A percentile compares a stretch with the other conserved stretches of the same genome.
Conservation (phyloP, 2,113 vertebrate species). For the Cyprinodon variegatus region DNA sequence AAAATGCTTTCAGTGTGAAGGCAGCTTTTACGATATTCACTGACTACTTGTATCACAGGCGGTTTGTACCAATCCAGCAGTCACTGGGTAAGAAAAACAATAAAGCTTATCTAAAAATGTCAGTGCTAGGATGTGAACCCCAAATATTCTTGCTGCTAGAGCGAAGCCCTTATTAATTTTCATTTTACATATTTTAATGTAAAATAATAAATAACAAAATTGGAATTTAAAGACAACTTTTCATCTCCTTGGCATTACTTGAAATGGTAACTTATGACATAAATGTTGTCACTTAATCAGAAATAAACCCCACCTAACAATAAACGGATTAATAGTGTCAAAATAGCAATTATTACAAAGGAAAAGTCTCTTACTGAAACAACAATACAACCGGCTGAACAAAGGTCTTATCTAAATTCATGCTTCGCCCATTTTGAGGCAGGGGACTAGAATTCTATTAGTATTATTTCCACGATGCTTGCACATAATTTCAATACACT, state of each 20-base stretch:
- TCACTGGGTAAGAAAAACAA: no score
- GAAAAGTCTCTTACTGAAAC: not conserved
- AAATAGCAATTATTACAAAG: not conserved
- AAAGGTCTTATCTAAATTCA: not conserved
- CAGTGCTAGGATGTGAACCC: no score
- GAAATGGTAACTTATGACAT: not conserved
- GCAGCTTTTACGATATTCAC: no score
- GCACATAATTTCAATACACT: not conserved
- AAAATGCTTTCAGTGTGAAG: no score
- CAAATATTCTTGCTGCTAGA: no score
- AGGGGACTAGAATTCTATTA: not conserved
- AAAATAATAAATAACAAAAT: no score
- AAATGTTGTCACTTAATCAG: not conserved
- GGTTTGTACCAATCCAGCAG: no score
- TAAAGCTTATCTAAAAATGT: no score
- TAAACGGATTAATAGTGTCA: not conserved
- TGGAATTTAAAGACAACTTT: no score
- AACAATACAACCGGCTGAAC: not conserved
- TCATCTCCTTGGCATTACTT: not conserved
- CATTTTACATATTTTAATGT: no score
- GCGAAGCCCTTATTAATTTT: no score
- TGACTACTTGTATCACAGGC: no score
- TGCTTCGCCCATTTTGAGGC: not conserved
- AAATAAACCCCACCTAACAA: not conserved
- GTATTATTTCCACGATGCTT: not conserved